Conservation (phyloP, 2,113 vertebrate species). For the Excalfactoria chinensis region DNA sequence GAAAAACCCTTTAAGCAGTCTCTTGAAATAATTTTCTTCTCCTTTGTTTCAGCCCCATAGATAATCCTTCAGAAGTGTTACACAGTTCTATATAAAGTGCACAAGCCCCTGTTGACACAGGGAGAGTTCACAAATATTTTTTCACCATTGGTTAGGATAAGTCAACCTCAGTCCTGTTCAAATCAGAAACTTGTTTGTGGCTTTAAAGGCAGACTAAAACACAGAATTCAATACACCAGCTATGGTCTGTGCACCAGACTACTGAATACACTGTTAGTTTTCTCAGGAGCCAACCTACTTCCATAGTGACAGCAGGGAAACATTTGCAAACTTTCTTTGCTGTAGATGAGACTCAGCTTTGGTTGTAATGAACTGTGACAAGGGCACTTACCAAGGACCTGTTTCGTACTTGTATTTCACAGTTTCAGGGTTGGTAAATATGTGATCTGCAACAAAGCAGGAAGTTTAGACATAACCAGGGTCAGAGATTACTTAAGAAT, state of each 20-base stretch:
- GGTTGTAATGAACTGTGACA: neutral
- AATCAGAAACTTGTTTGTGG: slow-evolving; percentile 5
- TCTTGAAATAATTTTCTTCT: neutral
- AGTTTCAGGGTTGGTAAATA: slow-evolving; percentile 85
- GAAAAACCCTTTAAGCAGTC: neutral
- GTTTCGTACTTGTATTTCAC: slow-evolving; percentile 96
- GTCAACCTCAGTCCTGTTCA: neutral
- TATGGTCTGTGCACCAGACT: neutral
- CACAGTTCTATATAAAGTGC: neutral
- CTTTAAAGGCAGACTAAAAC: neutral
- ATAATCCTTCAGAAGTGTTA: neutral
- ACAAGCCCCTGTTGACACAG: slow-evolving; percentile 24
- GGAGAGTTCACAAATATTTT: slow-evolving; percentile 67
- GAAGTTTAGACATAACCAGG: neutral
- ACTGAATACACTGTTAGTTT: neutral
- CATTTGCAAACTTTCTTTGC: neutral
- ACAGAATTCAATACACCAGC: neutral
- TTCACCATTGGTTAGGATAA: slow-evolving; percentile 23
- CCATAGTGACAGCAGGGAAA: neutral
- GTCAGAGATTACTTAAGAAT: neutral
- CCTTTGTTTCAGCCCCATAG: neutral
- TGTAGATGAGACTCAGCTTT: neutral
- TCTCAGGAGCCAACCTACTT: neutral
- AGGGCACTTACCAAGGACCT: slow-evolving; percentile 89
- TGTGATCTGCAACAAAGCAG: slow-evolving; percentile 79